Evolutionary conservation across 2,888 invertebrate species (phyloP).

Genomic region (Hirtodrosophila confusa): DNA sequence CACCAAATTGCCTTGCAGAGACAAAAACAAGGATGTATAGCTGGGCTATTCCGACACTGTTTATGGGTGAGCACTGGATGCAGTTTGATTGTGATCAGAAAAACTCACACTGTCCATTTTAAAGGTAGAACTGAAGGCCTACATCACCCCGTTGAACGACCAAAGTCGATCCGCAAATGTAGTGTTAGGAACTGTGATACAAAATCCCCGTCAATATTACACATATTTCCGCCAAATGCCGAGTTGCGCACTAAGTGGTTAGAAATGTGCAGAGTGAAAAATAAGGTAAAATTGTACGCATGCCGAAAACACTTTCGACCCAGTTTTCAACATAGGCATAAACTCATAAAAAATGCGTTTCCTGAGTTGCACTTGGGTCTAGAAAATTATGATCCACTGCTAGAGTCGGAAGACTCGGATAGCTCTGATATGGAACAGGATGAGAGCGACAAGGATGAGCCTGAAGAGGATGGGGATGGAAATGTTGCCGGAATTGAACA

Average conservation of each 20-base stretch:
- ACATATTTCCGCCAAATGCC: constrained; percentile 33
- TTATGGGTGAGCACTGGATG: constrained; percentile 25
- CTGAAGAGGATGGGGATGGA: neutral
- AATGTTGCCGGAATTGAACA: neutral
- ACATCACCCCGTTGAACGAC: constrained; percentile 13
- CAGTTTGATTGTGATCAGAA: neutral
- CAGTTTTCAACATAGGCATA: neutral
- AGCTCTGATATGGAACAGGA: constrained; percentile 1
- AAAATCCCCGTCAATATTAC: constrained; percentile 9
- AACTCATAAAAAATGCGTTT: constrained; percentile 15
- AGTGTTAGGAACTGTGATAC: constrained; percentile 24
- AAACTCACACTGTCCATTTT: neutral
- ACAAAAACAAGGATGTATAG: constrained; percentile 3
- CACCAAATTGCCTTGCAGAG: constrained; percentile 14
- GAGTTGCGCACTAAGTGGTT: constrained; percentile 33
- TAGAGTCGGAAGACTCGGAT: neutral
- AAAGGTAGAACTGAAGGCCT: constrained; percentile 11
- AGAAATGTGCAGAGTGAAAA: constrained; percentile 22
- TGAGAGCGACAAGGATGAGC: constrained; percentile 2
- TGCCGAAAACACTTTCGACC: constrained; percentile 24
- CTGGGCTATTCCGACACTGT: constrained; percentile 46
- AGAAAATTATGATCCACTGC: constrained; percentile 28
- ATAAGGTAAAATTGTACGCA: neutral
- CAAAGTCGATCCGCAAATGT: constrained; percentile 21
- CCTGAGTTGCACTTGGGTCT: constrained; percentile 40